These are phyloP conservation scores for Miltochrista miniata DNA, from an alignment of 2,888 invertebrate species.

Conservation along the genomic window DNA sequence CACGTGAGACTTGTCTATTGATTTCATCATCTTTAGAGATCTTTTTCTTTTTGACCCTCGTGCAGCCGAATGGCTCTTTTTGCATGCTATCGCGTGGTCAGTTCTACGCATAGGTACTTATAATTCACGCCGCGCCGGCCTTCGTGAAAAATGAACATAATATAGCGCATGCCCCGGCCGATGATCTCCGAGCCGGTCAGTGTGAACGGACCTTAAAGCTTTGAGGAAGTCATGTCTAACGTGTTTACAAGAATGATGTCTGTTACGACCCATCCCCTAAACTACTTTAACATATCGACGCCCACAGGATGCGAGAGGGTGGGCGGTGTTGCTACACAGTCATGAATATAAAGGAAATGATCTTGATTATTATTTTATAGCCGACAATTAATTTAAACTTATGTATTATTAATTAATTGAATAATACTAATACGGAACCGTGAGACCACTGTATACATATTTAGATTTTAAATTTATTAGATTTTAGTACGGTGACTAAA, in stretches of 20 bases:
- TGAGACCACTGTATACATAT: constrained; percentile 8
- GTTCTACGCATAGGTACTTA: too few relatives aligned
- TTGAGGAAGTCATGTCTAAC: background rate
- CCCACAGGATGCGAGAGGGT: constrained; percentile 12
- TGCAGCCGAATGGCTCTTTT: too few relatives aligned
- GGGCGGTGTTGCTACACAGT: background rate
- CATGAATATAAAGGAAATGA: constrained; percentile 3
- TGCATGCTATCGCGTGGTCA: too few relatives aligned
- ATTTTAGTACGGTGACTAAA: constrained; percentile 14
- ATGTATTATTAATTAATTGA: constrained; percentile 22
- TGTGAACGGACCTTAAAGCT: background rate
- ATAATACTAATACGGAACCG: constrained; percentile 13
- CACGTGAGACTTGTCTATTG: too few relatives aligned
- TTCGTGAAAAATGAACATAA: too few relatives aligned
- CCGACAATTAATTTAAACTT: constrained; percentile 19
- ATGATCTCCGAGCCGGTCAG: too few relatives aligned
- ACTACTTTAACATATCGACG: background rate
- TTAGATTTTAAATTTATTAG: constrained; percentile 6
- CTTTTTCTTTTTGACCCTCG: too few relatives aligned
- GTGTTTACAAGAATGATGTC: background rate
- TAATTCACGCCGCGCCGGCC: too few relatives aligned
- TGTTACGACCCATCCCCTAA: background rate
- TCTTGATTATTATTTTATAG: background rate
- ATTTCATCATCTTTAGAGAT: too few relatives aligned
- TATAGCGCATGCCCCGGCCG: too few relatives aligned